Conservation (phyloP, 2,888 invertebrate genomes). For the Mechanitis messenoides region DNA sequence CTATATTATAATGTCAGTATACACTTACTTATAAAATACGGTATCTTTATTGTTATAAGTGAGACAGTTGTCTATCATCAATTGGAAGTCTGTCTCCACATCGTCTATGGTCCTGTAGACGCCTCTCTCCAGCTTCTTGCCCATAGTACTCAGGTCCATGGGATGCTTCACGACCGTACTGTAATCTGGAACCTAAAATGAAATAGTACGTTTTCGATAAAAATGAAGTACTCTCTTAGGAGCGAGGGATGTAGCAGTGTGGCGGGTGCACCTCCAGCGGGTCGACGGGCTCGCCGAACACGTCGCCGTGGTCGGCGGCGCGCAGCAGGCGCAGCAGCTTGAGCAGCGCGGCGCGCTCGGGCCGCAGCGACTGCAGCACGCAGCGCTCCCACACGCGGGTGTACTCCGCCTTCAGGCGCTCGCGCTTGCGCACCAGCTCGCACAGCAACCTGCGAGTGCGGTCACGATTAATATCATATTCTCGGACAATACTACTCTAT, state of each 20-base stretch:
- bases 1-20: not conserved
- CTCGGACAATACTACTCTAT: no score
- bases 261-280: slow-evolving; percentile 78
- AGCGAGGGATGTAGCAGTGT: no score
- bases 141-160: slow-evolving; percentile 83
- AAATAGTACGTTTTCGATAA: no score
- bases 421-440: slow-evolving; percentile 95
- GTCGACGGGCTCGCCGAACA: slow-evolving; percentile 96
- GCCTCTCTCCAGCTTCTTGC: slow-evolving; percentile 81
- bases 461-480: no score
- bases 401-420: slow-evolving; percentile 93
- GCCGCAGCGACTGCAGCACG: slow-evolving; percentile 87
- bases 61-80: slow-evolving; percentile 97
- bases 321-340: slow-evolving; percentile 86
- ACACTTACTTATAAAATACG: slow-evolving; percentile 85
- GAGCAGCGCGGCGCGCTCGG: slow-evolving; percentile 86
- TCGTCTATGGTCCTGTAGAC: slow-evolving; percentile 83
- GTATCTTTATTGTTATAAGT: slow-evolving; percentile 97
- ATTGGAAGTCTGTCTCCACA: slow-evolving; percentile 91
- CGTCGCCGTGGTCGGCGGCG: slow-evolving; percentile 87
- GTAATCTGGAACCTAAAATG: slow-evolving; percentile 88
- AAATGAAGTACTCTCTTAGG: no score
- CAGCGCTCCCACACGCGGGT: slow-evolving; percentile 88
- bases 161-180: slow-evolving; percentile 66
- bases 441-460: slow-evolving; percentile 81